Evolutionary conservation across 2,113 vertebrate genomes (phyloP).

Genomic region (Serranochromis macrocephalus): DNA sequence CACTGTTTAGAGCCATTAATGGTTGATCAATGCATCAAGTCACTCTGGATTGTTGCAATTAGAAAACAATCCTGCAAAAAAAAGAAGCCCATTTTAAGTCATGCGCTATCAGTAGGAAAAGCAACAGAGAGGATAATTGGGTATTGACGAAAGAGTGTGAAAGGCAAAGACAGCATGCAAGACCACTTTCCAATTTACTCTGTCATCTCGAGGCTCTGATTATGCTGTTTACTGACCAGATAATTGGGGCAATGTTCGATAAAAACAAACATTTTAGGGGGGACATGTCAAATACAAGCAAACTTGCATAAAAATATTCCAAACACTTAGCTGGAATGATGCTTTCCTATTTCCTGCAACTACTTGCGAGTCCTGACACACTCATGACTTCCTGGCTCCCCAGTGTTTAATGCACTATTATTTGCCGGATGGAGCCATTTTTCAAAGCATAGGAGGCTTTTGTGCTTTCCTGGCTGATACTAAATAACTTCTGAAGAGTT

Average conservation of each 20-base stretch:
- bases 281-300: slow-evolving; percentile 8
- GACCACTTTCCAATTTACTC: slow-evolving; percentile 57
- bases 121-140: slow-evolving; percentile 66
- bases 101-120: slow-evolving; percentile 24
- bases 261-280: slow-evolving; percentile 56
- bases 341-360: neutral
- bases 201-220: slow-evolving; percentile 67
- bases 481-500: slow-evolving; percentile 29
- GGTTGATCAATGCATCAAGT: slow-evolving; percentile 58
- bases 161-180: slow-evolving; percentile 43
- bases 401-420: slow-evolving; percentile 12
- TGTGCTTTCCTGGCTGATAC: slow-evolving; percentile 5
- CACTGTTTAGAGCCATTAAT: slow-evolving; percentile 25
- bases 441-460: neutral
- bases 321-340: slow-evolving; percentile 4
- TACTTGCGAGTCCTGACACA: neutral
- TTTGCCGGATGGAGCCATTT: slow-evolving; percentile 1
- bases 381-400: slow-evolving; percentile 8
- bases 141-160: slow-evolving; percentile 68
- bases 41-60: slow-evolving; percentile 63
- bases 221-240: slow-evolving; percentile 65
- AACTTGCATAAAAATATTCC: slow-evolving; percentile 6
- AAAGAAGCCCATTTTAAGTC: slow-evolving; percentile 45
- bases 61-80: slow-evolving; percentile 46
- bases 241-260: slow-evolving; percentile 47